Base-by-base conservation (phyloP, 2,797 vertebrate species). In the Amphiprion clarkii region DNA sequence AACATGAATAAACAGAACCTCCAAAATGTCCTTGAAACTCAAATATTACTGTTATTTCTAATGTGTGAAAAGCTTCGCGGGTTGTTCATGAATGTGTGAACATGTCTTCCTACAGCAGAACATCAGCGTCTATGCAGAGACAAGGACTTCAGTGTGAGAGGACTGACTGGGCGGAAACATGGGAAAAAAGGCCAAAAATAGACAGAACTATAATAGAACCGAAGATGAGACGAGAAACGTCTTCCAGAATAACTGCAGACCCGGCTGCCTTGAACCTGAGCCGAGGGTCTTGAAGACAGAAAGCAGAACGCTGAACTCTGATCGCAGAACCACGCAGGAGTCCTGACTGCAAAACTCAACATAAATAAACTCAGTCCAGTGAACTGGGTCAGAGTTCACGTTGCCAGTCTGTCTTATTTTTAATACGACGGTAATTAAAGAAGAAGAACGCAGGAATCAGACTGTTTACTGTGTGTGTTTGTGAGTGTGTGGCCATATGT, bases 401-500 rank as follows among this genome's bases (percentile, higher is more conserved):
- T 67, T 5, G 44, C 51, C 65, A 64, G 36, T 81, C 67, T 80
- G 77, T 76, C 72, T 76, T 56, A 36, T 74, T 75, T 82, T 64
- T 25, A 83, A 74, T 56, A 66, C 46, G 67, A 60, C 69, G 19
- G 52, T 83, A 71, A 90, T 85, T 83, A 81, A 85, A 46, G 54
- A 44, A 54, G 59, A 78, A 71, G 21, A 86, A 79, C 31, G 53
- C 58, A 76, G 53, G 56, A 81, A 66, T 23, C 55, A 44, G 59
- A 64, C 44, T 75, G 67, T 74, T 78, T 44, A 63, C 54, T 72
- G 39, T 75, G 79, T 76, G 31, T 67, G 58, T 70, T 46, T 72
- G 44, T 73, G 74, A 74, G 39, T 67, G 58, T 70, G 57, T 57
- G 74, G 71, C 87, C 83, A 89, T 90, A 90, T 92, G 89, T 85